Evolutionary conservation across 2,113 vertebrate species (phyloP).

Genomic region (Hypanus sabinus): DNA sequence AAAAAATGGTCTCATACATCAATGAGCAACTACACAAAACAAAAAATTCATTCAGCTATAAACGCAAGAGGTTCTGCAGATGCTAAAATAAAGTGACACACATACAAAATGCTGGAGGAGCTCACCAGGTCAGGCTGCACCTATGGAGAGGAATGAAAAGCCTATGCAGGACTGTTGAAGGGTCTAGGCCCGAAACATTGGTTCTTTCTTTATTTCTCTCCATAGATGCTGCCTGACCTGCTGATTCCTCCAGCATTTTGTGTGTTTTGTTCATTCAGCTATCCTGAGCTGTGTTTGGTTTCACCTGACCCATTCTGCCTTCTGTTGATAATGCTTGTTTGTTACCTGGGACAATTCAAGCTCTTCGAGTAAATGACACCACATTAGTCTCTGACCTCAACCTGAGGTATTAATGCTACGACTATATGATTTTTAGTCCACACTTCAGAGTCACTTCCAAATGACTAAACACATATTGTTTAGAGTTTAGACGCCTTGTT

Average conservation of each 20-base stretch:
- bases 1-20: neutral
- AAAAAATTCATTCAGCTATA: no score
- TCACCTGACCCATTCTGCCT: neutral
- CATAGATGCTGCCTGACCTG: no score
- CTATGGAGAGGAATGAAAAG: no score
- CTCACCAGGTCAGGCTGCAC: no score
- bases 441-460: neutral
- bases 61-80: no score
- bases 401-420: neutral
- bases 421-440: neutral
- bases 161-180: no score
- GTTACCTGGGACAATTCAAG: neutral
- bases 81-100: no score
- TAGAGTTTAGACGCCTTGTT: neutral
- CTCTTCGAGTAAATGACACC: neutral
- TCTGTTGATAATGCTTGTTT: neutral
- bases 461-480: neutral
- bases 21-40: neutral
- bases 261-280: neutral
- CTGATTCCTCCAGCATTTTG: no score
- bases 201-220: no score
- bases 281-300: neutral
- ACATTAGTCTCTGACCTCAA: neutral
- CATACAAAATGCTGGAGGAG: no score
- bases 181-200: no score